A percentile compares a stretch with the other conserved stretches of the same genome.
Evolutionary conservation across 2,797 vertebrate species (phyloP).

Genomic region (Sebastes oblongus): DNA sequence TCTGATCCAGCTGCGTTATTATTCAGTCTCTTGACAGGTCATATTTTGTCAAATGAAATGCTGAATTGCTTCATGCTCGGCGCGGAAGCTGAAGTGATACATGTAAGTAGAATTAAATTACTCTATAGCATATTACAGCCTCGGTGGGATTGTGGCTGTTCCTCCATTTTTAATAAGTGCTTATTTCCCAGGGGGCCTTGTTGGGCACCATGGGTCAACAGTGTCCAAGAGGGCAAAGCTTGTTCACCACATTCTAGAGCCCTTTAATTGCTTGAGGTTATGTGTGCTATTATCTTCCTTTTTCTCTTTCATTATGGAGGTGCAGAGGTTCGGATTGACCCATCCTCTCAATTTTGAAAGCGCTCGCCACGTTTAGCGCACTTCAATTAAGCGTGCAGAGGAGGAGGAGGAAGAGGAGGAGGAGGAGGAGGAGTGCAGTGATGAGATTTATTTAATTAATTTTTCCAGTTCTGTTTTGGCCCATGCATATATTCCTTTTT

Average conservation of each 20-base stretch:
- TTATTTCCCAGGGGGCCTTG: conserved; percentile 82
- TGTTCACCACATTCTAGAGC: conserved; percentile 84
- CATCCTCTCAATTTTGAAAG: conserved; percentile 83
- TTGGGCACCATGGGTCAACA: conserved; percentile 83
- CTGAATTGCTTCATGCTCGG: conserved; percentile 79
- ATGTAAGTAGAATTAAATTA: conserved; percentile 85
- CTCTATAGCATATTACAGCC: conserved; percentile 83
- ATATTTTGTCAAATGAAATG: conserved; percentile 85
- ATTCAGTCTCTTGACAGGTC: conserved; percentile 83
- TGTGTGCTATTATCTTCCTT: conserved; percentile 84
- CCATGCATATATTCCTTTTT: conserved; percentile 68
- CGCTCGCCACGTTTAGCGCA: conserved; percentile 74
- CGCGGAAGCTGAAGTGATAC: conserved; percentile 79
- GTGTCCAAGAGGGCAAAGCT: conserved; percentile 84
- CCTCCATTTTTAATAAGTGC: conserved; percentile 85
- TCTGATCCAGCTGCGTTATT: conserved; percentile 76
- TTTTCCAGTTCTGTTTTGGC: conserved; percentile 66
- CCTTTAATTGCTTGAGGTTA: conserved; percentile 85
- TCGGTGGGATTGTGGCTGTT: conserved; percentile 80
- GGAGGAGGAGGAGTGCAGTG: conserved; percentile 51
- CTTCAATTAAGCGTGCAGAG: conserved; percentile 80
- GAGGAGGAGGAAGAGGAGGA: not conserved
- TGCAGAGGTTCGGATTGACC: conserved; percentile 81
- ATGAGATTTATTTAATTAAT: conserved; percentile 82
- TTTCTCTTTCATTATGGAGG: conserved; percentile 84